Evolutionary conservation across 2,888 invertebrate genomes (phyloP), one percentile per base, ranked within the genome.

Genomic region (Cataglyphis cursor): DNA sequence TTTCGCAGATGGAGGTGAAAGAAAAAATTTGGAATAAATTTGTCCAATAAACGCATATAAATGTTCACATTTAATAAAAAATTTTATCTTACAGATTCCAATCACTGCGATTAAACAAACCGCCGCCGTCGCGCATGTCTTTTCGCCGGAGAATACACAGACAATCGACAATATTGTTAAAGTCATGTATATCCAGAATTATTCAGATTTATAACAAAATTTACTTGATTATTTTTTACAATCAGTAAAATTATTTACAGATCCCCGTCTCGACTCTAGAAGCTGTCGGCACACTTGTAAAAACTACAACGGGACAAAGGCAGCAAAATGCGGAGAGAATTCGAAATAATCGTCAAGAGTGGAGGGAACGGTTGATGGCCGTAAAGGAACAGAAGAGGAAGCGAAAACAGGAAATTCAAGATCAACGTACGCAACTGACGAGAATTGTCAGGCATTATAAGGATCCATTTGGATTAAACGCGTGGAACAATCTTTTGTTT

Each of bases 181-280:
- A 89, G 94, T 94, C 54, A 68, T 21, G 6, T 21, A 73, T 59
- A 44, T 10, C 1, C 3, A 62, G 9, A 72, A 44, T 57, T 38
- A 0, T n/a, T 57, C 8, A 9, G 5, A 31, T n/a, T 35, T 59
- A 61, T 59, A 18, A 18, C n/a, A 61, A 48, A 44, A 2, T 57
- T 8, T 44, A 31, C 5, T 38, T 57, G 10, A 38, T 72, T 31
- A 62, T 41, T 10, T 81, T 72, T 12, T 72, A 72, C 3, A 61
- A 80, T 80, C 4, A 18, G 18, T 0, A 35, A 15, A 72, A 72
- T 57, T 35, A 38, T 12, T 70, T 61, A 18, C 68, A 94, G 94
- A 94, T 94, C 48, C 94, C 94, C 0, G 86, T 94, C n/a, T 85
- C 90, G 68, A 94, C 94, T 15, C 86, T 93, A 28, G 92, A 94